Evolutionary conservation across 2,113 vertebrate genomes (phyloP).

Genomic region (Aspidoscelis tigris): DNA sequence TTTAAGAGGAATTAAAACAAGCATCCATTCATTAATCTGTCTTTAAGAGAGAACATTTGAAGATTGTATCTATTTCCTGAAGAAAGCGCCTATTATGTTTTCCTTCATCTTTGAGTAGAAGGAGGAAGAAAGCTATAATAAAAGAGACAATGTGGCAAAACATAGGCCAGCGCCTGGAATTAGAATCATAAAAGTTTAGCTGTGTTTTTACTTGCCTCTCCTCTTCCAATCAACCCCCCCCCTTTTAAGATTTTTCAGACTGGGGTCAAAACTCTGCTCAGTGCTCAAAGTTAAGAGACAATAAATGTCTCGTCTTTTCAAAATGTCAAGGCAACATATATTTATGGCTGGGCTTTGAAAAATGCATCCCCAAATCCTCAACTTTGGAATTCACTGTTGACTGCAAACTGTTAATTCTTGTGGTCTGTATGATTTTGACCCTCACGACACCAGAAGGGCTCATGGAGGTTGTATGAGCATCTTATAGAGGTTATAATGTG

Average conservation of each 20-base stretch:
- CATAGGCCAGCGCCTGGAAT: conserved; percentile 4
- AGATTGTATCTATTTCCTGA: not conserved
- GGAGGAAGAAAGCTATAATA: conserved; percentile 37
- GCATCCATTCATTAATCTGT: conserved; percentile 35
- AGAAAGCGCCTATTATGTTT: not conserved
- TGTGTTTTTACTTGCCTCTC: conserved; percentile 1
- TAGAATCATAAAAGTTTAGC: conserved; percentile 25
- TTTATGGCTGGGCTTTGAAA: not conserved
- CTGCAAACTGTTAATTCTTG: not conserved
- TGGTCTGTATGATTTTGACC: too few species aligned
- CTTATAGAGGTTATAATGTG: too few species aligned
- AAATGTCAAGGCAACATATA: conserved; percentile 19
- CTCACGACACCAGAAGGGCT: too few species aligned
- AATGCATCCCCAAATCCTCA: not conserved
- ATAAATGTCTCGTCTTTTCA: not conserved
- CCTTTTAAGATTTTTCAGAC: not conserved
- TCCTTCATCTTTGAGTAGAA: conserved; percentile 23
- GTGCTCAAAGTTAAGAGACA: conserved; percentile 15
- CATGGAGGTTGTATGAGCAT: too few species aligned
- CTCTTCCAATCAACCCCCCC: too few species aligned
- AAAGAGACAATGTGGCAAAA: conserved; percentile 16
- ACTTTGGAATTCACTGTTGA: not conserved
- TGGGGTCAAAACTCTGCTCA: not conserved
- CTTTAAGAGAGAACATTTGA: conserved; percentile 28
- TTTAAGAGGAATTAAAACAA: conserved; percentile 18